Conservation (phyloP, 2,888 invertebrate genomes). For the Drosophila longiperda region DNA sequence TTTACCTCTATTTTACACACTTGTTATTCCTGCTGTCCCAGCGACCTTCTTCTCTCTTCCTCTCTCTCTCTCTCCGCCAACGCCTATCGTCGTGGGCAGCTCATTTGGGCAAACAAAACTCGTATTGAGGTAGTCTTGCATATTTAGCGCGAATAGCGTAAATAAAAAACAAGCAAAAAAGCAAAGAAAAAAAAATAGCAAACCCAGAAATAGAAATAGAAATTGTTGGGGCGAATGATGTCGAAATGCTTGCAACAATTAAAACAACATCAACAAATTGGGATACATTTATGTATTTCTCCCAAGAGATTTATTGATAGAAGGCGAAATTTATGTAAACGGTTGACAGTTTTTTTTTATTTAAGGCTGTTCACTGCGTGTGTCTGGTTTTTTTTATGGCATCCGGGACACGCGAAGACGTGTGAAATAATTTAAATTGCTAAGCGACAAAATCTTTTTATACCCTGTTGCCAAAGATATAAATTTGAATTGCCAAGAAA, state of each 20-base stretch:
- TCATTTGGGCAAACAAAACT: constrained; percentile 76
- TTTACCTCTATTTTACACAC: constrained; percentile 22
- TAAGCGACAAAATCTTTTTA: constrained; percentile 26
- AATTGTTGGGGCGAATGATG: constrained; percentile 29
- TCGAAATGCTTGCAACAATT: constrained; percentile 20
- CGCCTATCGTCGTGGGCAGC: constrained; percentile 2
- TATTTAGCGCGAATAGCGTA: constrained; percentile 48
- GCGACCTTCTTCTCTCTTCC: constrained; percentile 11
- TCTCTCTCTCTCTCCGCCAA: background rate
- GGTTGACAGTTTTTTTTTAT: constrained; percentile 44
- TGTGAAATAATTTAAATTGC: constrained; percentile 60
- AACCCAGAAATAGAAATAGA: constrained; percentile 33
- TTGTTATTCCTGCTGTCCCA: constrained; percentile 42
- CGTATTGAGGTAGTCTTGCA: constrained; percentile 79
- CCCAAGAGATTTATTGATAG: constrained; percentile 71
- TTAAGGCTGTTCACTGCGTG: background rate
- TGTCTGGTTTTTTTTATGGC: constrained; percentile 12
- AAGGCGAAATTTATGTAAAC: constrained; percentile 70
- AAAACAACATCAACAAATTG: constrained; percentile 35
- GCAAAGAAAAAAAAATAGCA: constrained; percentile 12
- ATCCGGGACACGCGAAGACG: constrained; percentile 37
- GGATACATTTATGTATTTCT: constrained; percentile 57
- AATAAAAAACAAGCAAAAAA: constrained; percentile 30
- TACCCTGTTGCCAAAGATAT: background rate
- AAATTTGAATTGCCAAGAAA: background rate